Percentiles rank a stretch among this genome's conserved stretches.
These are phyloP conservation scores for Temnopleurus reevesii DNA, from an alignment of 53 echinoderm and acorn worm species.

Conservation along the genomic window DNA sequence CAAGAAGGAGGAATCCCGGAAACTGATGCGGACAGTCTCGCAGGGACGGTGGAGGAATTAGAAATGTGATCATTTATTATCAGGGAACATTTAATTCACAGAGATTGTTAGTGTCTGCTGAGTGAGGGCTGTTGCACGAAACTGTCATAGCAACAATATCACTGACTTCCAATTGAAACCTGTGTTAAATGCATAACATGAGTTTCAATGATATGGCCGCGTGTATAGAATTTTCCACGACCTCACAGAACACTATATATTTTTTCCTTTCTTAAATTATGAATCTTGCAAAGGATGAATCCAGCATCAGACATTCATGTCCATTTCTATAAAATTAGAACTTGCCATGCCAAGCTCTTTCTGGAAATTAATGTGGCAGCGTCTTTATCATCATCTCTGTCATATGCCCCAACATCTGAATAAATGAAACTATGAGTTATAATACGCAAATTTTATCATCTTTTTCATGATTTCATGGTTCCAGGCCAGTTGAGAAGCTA, in stretches of 20 bases:
- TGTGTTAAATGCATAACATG: neutral
- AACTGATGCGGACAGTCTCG: constrained; percentile 29
- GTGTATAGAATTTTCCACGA: too few relatives aligned
- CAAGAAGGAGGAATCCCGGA: constrained; percentile 50
- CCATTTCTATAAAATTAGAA: neutral
- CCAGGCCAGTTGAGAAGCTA: neutral
- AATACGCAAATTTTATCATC: neutral
- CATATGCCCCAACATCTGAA: too few relatives aligned
- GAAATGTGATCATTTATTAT: neutral
- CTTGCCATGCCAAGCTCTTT: neutral
- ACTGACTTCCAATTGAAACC: too few relatives aligned
- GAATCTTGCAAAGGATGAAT: neutral
- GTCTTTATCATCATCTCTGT: too few relatives aligned
- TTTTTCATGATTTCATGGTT: neutral
- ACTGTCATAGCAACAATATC: too few relatives aligned
- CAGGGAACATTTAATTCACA: neutral
- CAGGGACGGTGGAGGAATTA: neutral
- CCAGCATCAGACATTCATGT: neutral
- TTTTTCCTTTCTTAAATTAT: too few relatives aligned
- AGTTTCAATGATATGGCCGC: too few relatives aligned
- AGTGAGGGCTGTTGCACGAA: too few relatives aligned
- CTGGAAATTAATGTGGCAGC: neutral
- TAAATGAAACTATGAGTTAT: too few relatives aligned
- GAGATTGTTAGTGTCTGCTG: neutral
- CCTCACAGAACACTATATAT: neutral